Base-by-base conservation (phyloP, 1,140 invertebrate genomes). In the Holcopasites calliopsidis region DNA sequence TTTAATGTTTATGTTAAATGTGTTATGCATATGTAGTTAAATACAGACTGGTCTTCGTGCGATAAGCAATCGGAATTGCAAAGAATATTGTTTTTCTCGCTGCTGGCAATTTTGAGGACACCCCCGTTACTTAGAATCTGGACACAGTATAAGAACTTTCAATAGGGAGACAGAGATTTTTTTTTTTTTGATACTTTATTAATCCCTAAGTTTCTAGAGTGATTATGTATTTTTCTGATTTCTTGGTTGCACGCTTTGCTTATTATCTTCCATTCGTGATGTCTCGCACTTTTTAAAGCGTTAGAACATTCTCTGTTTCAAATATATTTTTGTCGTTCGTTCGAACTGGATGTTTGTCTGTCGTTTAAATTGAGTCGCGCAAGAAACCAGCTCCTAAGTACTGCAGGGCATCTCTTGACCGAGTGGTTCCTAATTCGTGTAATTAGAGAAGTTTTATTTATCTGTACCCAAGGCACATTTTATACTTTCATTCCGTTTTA, bases 401-500 rank as follows among this genome's bases (percentile, higher is more conserved):
- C 72, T 71, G 58, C 57, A 70, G 61, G 73, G 80, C 55, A 77
- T 84, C 79, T 72, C 50, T 64, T 75, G 61, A 82, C 58, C 82
- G 62, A 87, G 79, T 86, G 84, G 77, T 50, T 83, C 83, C 77
- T 80, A 85, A 87, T 86, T 72, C 60, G 70, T 73, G 65, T 80
- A 77, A 82, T 85, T 77, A 75, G 73, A 75, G 62, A 85, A 72
- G 73, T 78, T 80, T 75, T 47, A 47, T 85, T 82, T 88, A 87
- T 86, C 82, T 90, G 90, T 84, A 91, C 89, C 86, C 86, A 91
- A 91, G 90, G 90, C 90, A 91, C 90, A 89, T 88, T 90, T 87
- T 89, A 90, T 87, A 91, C 90, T 91, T 90, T 91, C 90, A 89
- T 85, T 88, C 82, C 80, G 84, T 89, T 88, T 85, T 87, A 90